Evolutionary conservation across 2,113 vertebrate genomes (phyloP), one percentile per base, ranked within the genome.

Genomic region (Gila orcuttii): DNA sequence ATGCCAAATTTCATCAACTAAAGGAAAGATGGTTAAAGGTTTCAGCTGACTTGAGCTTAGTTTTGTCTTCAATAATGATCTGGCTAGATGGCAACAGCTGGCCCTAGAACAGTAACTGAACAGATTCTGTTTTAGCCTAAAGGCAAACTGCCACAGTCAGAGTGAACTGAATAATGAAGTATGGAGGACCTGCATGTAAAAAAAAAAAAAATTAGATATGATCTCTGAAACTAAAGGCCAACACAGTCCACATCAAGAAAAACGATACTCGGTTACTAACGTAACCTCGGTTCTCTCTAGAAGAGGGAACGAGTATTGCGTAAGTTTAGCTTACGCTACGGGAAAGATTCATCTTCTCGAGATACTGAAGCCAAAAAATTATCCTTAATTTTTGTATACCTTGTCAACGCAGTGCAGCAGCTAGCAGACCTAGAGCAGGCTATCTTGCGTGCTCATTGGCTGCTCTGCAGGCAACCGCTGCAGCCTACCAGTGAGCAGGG

Each of bases 31-130:
- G 13, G 42, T 25, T 47, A 47, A 13, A 64, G 78, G 59, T 68
- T 33, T 82, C 17, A 82, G 28, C 42, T 69, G 45, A 50, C 42
- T 75, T 25, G 12, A 75, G 73, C 13, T 77, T 77, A 77, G 50
- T 19, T 33, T 77, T 77, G 50, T 19, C 47, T 77, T 77, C 19
- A 77, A 77, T 68, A 68, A 52, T 69, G 25, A 66, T 36, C 33
- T 50, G 50, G 19, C 75, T 77, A 77, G 50, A 52, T 77, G 47
- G 47, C 73, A 75, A 73, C 69, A 42, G 36, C 69, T 73, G 69
- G 10, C 69, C 36, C 42, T 75, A 17, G 73, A 75, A 50, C 73
- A 75, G 73, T 75, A 75, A 75, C 39, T 75, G 42, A 75, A 47
- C 42, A 50, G 73, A 42, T 47, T 75, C 73, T 13, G 69, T 52